phyloP scores from a whole-genome alignment of 2,888 invertebrate species.

The Cistogaster globosa region DNA sequence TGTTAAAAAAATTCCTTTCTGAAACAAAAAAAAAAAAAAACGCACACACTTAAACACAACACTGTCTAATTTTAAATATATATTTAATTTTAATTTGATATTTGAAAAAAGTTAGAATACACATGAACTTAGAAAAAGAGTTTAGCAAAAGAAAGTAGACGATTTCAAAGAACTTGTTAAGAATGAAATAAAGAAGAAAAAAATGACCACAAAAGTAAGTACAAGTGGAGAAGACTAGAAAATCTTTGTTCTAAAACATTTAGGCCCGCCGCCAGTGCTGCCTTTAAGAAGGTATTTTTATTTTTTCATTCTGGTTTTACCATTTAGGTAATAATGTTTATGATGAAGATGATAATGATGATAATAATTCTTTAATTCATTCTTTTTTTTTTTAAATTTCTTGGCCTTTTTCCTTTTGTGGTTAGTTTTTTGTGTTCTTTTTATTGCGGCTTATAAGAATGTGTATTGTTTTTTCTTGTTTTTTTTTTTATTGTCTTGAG shows the following conservation, averaged over 20 bases:
- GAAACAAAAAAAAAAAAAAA: too few relatives aligned
- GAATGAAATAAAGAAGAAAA: not conserved
- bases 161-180: not conserved
- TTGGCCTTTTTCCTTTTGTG: constrained; percentile 67
- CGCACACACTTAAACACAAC: too few relatives aligned
- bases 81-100: not conserved
- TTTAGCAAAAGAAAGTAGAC: not conserved
- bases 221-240: not conserved
- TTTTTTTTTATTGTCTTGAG: constrained; percentile 12
- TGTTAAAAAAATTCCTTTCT: constrained; percentile 13
- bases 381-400: constrained; percentile 18
- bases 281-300: not conserved
- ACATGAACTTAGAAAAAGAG: not conserved
- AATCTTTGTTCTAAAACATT: constrained; percentile 12
- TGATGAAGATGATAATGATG: constrained; percentile 14
- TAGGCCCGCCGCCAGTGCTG: not conserved
- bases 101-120: not conserved
- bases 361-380: constrained; percentile 19
- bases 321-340: constrained; percentile 29
- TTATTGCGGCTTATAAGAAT: constrained; percentile 45
- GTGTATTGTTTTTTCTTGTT: constrained; percentile 4
- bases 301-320: not conserved
- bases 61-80: too few relatives aligned
- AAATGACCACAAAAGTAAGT: not conserved
- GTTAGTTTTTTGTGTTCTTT: constrained; percentile 40